These are phyloP conservation scores for Xyrauchen texanus DNA, from an alignment of 2,113 vertebrate species.

Conservation along the genomic window DNA sequence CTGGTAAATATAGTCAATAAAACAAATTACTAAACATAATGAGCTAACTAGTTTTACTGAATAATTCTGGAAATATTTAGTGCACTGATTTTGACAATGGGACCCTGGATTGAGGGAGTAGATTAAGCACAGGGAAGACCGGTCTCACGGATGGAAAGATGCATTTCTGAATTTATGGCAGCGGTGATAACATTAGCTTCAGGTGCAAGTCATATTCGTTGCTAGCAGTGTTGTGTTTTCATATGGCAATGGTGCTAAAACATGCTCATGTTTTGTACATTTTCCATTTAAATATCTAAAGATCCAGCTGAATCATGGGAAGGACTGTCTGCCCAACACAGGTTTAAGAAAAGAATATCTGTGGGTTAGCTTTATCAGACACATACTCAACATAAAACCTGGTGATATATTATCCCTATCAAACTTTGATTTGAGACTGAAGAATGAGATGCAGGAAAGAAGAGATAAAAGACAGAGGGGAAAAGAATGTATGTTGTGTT, in stretches of 20 bases:
- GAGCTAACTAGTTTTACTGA: too few species aligned
- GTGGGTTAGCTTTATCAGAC: constrained; percentile 26
- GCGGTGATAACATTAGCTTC: background rate
- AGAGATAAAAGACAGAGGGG: constrained; percentile 3
- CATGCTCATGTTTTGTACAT: background rate
- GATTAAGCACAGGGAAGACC: background rate
- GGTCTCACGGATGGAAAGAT: background rate
- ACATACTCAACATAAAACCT: constrained; percentile 29
- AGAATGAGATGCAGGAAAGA: background rate
- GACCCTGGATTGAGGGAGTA: too few species aligned
- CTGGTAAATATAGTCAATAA: too few species aligned
- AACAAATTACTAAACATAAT: too few species aligned
- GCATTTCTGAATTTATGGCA: background rate
- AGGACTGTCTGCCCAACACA: background rate
- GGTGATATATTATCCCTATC: constrained; percentile 35
- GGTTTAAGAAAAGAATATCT: constrained; percentile 9
- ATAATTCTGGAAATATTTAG: too few species aligned
- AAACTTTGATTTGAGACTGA: constrained; percentile 15
- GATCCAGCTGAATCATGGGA: background rate
- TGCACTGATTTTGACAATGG: too few species aligned
- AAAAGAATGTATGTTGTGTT: constrained; percentile 7
- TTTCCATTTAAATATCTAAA: background rate
- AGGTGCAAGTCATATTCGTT: constrained; percentile 1
- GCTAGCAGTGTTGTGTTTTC: background rate
- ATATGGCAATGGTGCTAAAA: constrained; percentile 12